Percentiles rank a stretch among this genome's conserved stretches.
Conservation (phyloP, 2,113 vertebrate species). For the Mustela nigripes region DNA sequence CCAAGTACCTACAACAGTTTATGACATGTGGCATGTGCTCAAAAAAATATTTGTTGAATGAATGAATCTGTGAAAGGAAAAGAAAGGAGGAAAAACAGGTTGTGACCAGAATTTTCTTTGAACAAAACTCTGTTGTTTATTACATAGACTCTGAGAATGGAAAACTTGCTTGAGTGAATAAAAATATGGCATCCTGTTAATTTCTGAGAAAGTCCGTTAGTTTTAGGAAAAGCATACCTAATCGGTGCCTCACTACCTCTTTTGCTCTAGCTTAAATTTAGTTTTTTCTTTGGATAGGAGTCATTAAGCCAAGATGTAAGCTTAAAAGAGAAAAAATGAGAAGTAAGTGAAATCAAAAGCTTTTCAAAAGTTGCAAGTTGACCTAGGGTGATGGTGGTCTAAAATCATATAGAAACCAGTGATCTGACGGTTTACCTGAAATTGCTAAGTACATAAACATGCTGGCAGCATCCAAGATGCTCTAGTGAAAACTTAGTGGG, state of each 20-base stretch:
- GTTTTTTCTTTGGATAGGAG: background rate
- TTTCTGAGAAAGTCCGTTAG: conserved; percentile 78
- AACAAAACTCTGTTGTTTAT: conserved; percentile 72
- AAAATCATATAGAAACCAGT: conserved; percentile 71
- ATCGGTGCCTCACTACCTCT: background rate
- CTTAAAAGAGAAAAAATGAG: conserved; percentile 70
- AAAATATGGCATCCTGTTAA: conserved; percentile 71
- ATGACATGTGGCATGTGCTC: background rate
- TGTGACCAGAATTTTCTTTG: conserved; percentile 65
- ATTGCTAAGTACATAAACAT: background rate
- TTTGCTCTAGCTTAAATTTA: background rate
- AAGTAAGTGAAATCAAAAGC: conserved; percentile 73
- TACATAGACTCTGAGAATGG: conserved; percentile 69
- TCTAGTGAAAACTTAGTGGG: background rate
- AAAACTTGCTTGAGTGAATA: conserved; percentile 73
- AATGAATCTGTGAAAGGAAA: conserved; percentile 42
- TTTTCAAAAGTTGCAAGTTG: conserved; percentile 51
- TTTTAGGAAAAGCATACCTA: conserved; percentile 52
- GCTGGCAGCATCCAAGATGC: background rate
- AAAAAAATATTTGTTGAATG: background rate
- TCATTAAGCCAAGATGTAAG: background rate
- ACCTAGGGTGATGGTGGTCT: background rate
- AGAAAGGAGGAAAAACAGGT: conserved; percentile 62
- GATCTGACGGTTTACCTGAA: conserved; percentile 54
- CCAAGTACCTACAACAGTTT: background rate